phyloP scores from a whole-genome alignment of 1,140 invertebrate species.

The Neuroterus valhalla region DNA sequence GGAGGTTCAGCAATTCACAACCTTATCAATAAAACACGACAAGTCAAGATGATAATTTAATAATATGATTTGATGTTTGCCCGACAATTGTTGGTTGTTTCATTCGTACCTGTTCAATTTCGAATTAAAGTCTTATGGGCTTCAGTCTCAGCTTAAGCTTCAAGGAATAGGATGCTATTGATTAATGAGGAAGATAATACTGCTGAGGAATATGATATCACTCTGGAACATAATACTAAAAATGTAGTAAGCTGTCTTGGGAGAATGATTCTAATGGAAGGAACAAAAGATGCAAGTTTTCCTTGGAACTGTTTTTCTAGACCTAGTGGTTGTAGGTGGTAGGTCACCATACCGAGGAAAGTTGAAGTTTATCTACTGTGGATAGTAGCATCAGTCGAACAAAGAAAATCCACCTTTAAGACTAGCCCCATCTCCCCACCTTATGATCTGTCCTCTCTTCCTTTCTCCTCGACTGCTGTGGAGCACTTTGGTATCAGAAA shows the following conservation, averaged over 20 bases:
- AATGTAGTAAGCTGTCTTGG: background rate
- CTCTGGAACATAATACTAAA: too few relatives aligned
- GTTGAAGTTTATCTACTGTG: slow-evolving; percentile 12
- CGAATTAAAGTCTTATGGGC: too few relatives aligned
- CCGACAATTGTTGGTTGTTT: background rate
- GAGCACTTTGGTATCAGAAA: slow-evolving; percentile 24
- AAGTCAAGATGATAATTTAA: slow-evolving; percentile 12
- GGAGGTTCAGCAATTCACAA: background rate
- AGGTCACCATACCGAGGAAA: slow-evolving; percentile 24
- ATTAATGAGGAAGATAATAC: too few relatives aligned
- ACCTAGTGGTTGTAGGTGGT: slow-evolving; percentile 13
- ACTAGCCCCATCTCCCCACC: slow-evolving; percentile 13
- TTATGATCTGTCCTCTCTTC: slow-evolving; percentile 3
- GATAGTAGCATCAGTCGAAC: slow-evolving; percentile 28
- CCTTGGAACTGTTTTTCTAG: slow-evolving; percentile 1
- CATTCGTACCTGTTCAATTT: too few relatives aligned
- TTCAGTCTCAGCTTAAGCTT: too few relatives aligned
- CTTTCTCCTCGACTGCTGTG: slow-evolving; percentile 23
- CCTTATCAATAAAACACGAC: slow-evolving; percentile 8
- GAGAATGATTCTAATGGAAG: background rate
- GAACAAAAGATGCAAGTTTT: background rate
- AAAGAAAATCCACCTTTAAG: slow-evolving; percentile 25
- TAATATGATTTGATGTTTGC: slow-evolving; percentile 8
- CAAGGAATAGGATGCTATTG: too few relatives aligned
- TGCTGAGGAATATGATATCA: too few relatives aligned